phyloP scores from a whole-genome alignment of 2,888 invertebrate species.

The Apotomis betuletana region DNA sequence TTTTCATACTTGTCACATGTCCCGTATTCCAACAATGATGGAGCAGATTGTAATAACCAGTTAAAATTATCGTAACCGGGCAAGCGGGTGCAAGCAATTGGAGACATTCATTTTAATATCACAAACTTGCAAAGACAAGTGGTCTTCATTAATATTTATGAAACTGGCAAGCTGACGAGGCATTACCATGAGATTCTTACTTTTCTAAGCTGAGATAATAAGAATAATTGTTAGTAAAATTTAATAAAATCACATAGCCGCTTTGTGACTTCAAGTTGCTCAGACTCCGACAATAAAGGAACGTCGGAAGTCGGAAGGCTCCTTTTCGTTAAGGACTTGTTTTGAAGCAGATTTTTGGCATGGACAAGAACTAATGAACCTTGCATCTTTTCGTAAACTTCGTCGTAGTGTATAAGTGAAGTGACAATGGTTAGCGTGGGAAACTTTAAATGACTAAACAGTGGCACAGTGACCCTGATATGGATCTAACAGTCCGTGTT shows the following conservation, averaged over 20 bases:
- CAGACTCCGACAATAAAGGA: conserved; percentile 12
- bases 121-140: conserved; percentile 60
- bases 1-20: conserved; percentile 12
- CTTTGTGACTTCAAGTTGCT: conserved; percentile 8
- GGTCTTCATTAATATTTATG: conserved; percentile 73
- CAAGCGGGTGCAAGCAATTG: conserved; percentile 63
- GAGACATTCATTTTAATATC: conserved; percentile 76
- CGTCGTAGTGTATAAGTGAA: not conserved
- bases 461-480: conserved; percentile 33
- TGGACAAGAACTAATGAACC: conserved; percentile 9
- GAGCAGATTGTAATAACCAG: conserved; percentile 32
- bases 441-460: conserved; percentile 27
- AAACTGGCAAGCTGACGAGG: conserved; percentile 45
- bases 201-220: conserved; percentile 36
- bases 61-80: conserved; percentile 55
- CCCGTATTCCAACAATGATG: conserved; percentile 36
- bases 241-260: conserved; percentile 28
- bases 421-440: conserved; percentile 31
- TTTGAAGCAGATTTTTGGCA: not conserved
- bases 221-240: conserved; percentile 28
- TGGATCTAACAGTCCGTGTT: conserved; percentile 23
- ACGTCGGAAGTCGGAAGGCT: not conserved
- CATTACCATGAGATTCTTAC: conserved; percentile 39
- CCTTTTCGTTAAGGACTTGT: not conserved
- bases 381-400: conserved; percentile 15